Evolutionary conservation across 1,140 invertebrate species (phyloP), one percentile per base, ranked within the genome.

Genomic region (Neodiprion fabricii): DNA sequence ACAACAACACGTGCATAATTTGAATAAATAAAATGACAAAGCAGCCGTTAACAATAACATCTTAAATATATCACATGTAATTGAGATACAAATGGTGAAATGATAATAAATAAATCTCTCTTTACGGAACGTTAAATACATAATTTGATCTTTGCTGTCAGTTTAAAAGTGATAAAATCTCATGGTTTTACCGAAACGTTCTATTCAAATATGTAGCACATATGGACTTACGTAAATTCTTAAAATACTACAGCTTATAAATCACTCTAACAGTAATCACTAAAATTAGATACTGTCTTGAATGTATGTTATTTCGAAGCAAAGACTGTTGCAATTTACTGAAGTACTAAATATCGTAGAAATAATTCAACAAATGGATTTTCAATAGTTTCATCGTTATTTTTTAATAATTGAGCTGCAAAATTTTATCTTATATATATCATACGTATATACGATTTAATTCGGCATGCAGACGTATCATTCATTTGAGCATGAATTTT

Each of bases 21-120:
- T 9, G n/a, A 61, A 61, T 61, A 61, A 61, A 61, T 61, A 14
- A 61, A 61, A 61, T 61, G n/a, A 14, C 53, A 61, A 61, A 61
- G 11, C n/a, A 9, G 11, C n/a, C 53, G 53, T 12, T 61, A 61
- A 61, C 5, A 61, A 61, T 61, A 61, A 61, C 53, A 61, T 40
- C 53, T 61, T 61, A 61, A 12, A 61, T 61, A 40, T 40, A 61
- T 61, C 53, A 61, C 53, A 61, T 61, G 28, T 61, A 5, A 61
- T 17, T 12, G n/a, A 61, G 53, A 14, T 61, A 9, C 53, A 17
- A 61, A 61, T 61, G 53, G n/a, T 61, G 53, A 61, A 61, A 61
- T 9, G 53, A 61, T 61, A 61, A 61, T 61, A 61, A 61, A 61
- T 8, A 61, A 61, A 61, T 61, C n/a, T 61, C 53, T 61, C n/a